Percentiles rank a stretch among this genome's conserved stretches.
phyloP scores from a whole-genome alignment of 2,888 invertebrate genomes.

The Keiferia lycopersicella region DNA sequence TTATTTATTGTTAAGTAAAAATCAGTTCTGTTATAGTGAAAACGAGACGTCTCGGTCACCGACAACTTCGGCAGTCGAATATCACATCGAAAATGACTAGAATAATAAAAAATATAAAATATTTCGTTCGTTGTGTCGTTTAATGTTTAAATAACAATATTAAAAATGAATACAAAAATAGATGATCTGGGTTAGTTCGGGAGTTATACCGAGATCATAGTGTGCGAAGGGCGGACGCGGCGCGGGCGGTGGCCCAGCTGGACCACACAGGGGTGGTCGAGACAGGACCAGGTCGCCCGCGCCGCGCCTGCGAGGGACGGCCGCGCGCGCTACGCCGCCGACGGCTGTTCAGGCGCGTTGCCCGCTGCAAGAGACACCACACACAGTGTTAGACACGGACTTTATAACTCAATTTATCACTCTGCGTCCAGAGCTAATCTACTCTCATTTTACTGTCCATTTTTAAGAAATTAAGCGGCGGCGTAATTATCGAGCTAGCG shows the following conservation, averaged over 20 bases:
- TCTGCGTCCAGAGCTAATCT: slow-evolving; percentile 52
- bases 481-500: slow-evolving; percentile 54
- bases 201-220: slow-evolving; percentile 80
- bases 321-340: slow-evolving; percentile 82
- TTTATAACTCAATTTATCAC: slow-evolving; percentile 61
- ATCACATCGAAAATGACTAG: slow-evolving; percentile 65
- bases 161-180: slow-evolving; percentile 66
- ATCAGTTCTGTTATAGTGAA: slow-evolving; percentile 78
- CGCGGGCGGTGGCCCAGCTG: slow-evolving; percentile 42
- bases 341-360: slow-evolving; percentile 78
- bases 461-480: slow-evolving; percentile 68
- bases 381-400: slow-evolving; percentile 79
- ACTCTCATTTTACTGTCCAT: slow-evolving; percentile 56
- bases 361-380: slow-evolving; percentile 82
- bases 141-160: slow-evolving; percentile 54
- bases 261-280: slow-evolving; percentile 36
- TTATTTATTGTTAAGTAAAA: slow-evolving; percentile 73
- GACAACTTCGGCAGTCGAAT: slow-evolving; percentile 57
- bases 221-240: slow-evolving; percentile 60
- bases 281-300: slow-evolving; percentile 34
- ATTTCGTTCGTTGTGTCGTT: slow-evolving; percentile 56
- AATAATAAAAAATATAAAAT: slow-evolving; percentile 54
- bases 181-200: slow-evolving; percentile 72
- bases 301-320: slow-evolving; percentile 48
- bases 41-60: slow-evolving; percentile 71